Evolutionary conservation across 2,888 invertebrate species (phyloP).

Genomic region (Glyphotaelius pellucidus): DNA sequence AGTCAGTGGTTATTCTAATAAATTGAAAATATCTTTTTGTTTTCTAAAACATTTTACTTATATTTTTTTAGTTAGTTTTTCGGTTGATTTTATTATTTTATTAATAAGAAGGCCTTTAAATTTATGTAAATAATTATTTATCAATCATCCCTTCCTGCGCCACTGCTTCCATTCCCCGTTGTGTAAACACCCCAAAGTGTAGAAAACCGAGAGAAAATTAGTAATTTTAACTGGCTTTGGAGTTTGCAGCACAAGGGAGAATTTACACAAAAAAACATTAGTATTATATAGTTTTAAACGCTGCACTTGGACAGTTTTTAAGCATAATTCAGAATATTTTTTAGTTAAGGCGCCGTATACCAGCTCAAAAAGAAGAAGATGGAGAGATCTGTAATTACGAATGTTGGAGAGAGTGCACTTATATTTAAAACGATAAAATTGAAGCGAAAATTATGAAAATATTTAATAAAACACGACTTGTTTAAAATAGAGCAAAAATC

Average conservation of each 20-base stretch:
- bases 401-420: too few species aligned
- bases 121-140: background rate
- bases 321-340: too few species aligned
- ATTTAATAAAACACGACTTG: too few species aligned
- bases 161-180: constrained; percentile 32
- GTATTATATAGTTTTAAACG: background rate
- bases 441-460: too few species aligned
- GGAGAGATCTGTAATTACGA: too few species aligned
- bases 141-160: background rate
- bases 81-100: too few species aligned
- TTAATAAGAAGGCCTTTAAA: background rate
- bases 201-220: constrained; percentile 61
- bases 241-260: background rate
- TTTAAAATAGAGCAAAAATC: too few species aligned
- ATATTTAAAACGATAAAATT: too few species aligned
- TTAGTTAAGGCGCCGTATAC: too few species aligned
- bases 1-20: too few species aligned
- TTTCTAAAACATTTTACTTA: background rate
- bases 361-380: too few species aligned
- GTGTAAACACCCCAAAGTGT: constrained; percentile 54
- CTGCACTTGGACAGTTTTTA: background rate
- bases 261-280: background rate
- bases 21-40: too few species aligned
- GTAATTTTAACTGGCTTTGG: constrained; percentile 62
- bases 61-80: background rate